Conservation (phyloP, 1,140 invertebrate species). For the Druon quercuslanigerum region DNA sequence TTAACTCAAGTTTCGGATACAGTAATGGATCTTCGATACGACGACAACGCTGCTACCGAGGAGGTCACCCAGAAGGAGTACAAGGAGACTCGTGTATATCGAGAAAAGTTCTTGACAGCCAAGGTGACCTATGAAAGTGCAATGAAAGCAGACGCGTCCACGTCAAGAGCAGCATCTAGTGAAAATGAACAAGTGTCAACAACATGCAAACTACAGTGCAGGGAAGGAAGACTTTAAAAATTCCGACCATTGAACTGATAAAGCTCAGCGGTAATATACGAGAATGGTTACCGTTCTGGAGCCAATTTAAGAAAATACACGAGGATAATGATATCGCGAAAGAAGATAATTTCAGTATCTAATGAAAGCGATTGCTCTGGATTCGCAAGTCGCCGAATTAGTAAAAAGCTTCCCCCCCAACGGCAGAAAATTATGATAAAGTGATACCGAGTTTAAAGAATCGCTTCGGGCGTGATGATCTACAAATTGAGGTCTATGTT, state of each 20-base stretch:
- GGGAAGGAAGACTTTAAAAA: background rate
- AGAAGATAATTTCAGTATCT: conserved; percentile 53
- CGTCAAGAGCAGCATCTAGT: too few relatives aligned
- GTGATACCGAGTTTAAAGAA: conserved; percentile 49
- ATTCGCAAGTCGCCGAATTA: conserved; percentile 31
- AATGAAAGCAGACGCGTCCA: too few relatives aligned
- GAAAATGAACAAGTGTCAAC: background rate
- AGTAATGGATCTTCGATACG: background rate
- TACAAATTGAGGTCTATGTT: conserved; percentile 30
- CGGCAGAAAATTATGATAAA: conserved; percentile 46
- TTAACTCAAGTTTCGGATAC: background rate
- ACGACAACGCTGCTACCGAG: background rate
- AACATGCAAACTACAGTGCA: background rate
- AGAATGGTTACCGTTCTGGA: conserved; percentile 56
- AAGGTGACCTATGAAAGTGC: too few relatives aligned
- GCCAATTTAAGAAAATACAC: too few relatives aligned
- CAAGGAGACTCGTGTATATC: too few relatives aligned
- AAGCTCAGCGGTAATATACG: conserved; percentile 50
- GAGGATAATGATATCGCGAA: conserved; percentile 40
- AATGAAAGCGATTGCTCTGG: conserved; percentile 37
- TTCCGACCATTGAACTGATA: background rate
- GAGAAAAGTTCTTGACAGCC: too few relatives aligned
- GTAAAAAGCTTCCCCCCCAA: conserved; percentile 37
- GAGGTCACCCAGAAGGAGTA: too few relatives aligned
- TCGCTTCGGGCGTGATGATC: conserved; percentile 49